Evolutionary conservation across 2,113 vertebrate species (phyloP).

Genomic region (Ophiodon elongatus): DNA sequence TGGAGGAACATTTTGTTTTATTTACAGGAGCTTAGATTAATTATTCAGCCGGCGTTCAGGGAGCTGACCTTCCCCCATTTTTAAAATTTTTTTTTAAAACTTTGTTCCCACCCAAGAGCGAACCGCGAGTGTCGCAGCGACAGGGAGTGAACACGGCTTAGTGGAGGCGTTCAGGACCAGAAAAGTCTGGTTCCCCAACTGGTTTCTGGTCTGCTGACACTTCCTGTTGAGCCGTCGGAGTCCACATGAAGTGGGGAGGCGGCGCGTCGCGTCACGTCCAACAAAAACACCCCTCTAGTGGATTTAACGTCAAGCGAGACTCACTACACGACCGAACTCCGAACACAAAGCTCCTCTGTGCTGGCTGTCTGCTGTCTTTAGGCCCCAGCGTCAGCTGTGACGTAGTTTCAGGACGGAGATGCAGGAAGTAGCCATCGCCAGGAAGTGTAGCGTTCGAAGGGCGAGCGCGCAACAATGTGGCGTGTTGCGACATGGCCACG

Average conservation of each 20-base stretch:
- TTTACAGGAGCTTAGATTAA: background rate
- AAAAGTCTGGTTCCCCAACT: background rate
- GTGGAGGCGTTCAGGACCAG: no score
- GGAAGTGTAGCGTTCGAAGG: constrained; percentile 18
- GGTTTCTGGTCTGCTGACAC: background rate
- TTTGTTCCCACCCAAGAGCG: background rate
- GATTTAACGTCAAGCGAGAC: no score
- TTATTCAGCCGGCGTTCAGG: background rate
- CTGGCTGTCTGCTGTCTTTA: background rate
- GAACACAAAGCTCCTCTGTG: constrained; percentile 37
- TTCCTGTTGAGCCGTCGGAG: no score
- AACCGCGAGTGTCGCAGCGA: background rate
- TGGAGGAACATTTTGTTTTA: constrained; percentile 20
- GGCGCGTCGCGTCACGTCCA: no score
- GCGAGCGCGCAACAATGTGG: constrained; percentile 8
- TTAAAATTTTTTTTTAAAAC: no score
- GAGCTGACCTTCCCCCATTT: background rate
- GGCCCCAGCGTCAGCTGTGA: constrained; percentile 12
- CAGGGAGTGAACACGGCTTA: no score
- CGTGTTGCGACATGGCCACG: constrained; percentile 26
- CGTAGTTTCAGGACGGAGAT: constrained; percentile 33
- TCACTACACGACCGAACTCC: no score
- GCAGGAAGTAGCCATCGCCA: constrained; percentile 40
- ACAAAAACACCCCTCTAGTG: background rate
- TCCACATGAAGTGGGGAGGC: no score